Percentiles rank a stretch among this genome's conserved stretches.
Evolutionary conservation across 2,888 invertebrate species (phyloP).

Genomic region (Tyria jacobaeae): DNA sequence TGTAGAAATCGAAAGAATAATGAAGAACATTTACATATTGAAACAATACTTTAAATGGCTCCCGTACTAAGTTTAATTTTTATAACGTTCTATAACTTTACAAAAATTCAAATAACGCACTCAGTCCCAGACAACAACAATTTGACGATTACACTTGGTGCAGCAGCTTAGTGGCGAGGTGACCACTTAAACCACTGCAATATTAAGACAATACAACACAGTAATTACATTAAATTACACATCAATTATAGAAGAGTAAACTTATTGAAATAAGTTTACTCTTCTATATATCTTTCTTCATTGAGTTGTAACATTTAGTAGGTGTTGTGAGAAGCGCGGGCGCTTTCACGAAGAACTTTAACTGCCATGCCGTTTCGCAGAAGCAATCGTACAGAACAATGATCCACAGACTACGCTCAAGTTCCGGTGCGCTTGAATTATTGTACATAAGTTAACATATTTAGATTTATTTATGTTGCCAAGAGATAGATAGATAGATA

Average conservation of each 20-base stretch:
- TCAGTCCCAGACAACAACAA: no score
- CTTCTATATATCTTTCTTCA: no score
- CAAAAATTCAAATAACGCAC: no score
- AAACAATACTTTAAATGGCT: no score
- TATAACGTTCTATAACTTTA: no score
- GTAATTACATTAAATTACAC: slow-evolving; percentile 59
- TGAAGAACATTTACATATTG: slow-evolving; percentile 33
- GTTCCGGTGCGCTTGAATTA: slow-evolving; percentile 41
- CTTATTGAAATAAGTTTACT: no score
- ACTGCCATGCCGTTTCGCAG: slow-evolving; percentile 68
- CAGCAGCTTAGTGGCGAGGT: no score
- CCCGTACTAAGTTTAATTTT: no score
- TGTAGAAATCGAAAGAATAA: slow-evolving; percentile 14
- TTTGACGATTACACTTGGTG: no score
- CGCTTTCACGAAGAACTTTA: slow-evolving; percentile 75
- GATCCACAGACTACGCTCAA: slow-evolving; percentile 57
- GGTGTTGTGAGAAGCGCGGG: slow-evolving; percentile 67
- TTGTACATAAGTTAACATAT: slow-evolving; percentile 44
- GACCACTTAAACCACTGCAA: no score
- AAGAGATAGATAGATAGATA: no score
- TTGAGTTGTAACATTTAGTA: slow-evolving; percentile 59
- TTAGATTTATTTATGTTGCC: no score
- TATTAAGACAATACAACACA: slow-evolving; percentile 46
- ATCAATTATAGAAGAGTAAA: slow-evolving; percentile 16
- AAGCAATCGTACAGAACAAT: slow-evolving; percentile 72